Evolutionary conservation across 2,888 invertebrate genomes (phyloP), one percentile per base, ranked within the genome.

Genomic region (Pristionchus arcanus): DNA sequence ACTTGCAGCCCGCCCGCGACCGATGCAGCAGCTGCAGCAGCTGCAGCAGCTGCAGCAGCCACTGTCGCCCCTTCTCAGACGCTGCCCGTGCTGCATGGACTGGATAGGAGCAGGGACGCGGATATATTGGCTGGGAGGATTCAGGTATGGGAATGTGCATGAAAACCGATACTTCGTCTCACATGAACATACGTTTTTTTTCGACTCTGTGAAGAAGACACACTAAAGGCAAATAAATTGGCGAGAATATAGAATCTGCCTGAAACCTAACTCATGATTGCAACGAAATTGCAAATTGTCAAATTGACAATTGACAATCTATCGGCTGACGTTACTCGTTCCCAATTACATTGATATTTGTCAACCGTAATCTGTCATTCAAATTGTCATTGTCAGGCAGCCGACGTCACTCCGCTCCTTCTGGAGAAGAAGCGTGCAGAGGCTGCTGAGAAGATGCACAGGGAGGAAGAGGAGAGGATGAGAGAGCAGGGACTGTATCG

Each of bases 71-170:
- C 49, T 21, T 21, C 74, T 1, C 31, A 37, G 2, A 34, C 31
- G 21, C 71, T 21, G 37, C 55, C 87, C 7, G 87, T 88, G 7
- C 87, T 88, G 19, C 87, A 88, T 28, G 87, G 87, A 31, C 34
- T 71, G 55, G 87, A 71, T 11, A 31, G 87, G 13, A 71, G 74
- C 42, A 37, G 34, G 15, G 87, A 88, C 55, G 34, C 34, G 34
- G 34, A 53, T n/a, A 88, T 88, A 31, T 53, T 53, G 49, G 87
- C 71, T 0, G 87, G 87, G 7, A 21, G 31, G 37, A 53, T 88
- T 13, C 49, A 88, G 71, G 87, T 74, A 49, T 28, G 63, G 13
- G 37, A 19, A 4, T 11, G 49, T 53, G 49, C n/a, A n/a, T n/a
- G n/a, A n/a, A n/a, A n/a, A n/a, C n/a, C n/a, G n/a, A n/a, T n/a